Conservation (phyloP, 2,888 invertebrate genomes). For the Tholera decimalis region DNA sequence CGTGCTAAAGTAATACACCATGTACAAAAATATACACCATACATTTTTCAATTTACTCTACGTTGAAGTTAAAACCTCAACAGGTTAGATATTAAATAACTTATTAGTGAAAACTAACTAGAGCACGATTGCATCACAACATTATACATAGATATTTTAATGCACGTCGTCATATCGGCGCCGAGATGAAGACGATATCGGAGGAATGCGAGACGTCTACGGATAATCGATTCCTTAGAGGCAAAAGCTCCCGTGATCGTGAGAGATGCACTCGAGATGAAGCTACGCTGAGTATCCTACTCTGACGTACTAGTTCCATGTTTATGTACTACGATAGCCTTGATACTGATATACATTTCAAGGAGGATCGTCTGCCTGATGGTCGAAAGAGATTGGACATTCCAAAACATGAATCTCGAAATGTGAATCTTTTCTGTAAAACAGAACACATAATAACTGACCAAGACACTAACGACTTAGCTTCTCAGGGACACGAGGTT, state of each 20-base stretch:
- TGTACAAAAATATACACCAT: no score
- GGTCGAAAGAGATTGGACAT: slow-evolving; percentile 45
- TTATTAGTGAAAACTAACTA: slow-evolving; percentile 23
- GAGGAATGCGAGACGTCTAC: slow-evolving; percentile 79
- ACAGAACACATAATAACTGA: slow-evolving; percentile 8
- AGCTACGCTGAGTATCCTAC: slow-evolving; percentile 69
- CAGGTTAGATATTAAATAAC: slow-evolving; percentile 7
- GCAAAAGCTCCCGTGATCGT: slow-evolving; percentile 75
- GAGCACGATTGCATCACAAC: slow-evolving; percentile 51
- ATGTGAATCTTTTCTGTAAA: slow-evolving; percentile 27
- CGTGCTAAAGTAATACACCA: no score
- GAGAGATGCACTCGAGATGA: slow-evolving; percentile 77
- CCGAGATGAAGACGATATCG: slow-evolving; percentile 77
- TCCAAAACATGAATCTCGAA: slow-evolving; percentile 15
- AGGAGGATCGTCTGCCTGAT: slow-evolving; percentile 30
- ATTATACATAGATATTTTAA: slow-evolving; percentile 70
- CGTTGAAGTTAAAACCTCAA: not conserved
- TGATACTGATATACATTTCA: slow-evolving; percentile 55
- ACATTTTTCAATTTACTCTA: no score
- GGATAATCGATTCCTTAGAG: slow-evolving; percentile 81
- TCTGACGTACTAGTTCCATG: slow-evolving; percentile 50
- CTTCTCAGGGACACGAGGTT: slow-evolving; percentile 24
- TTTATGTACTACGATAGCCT: slow-evolving; percentile 52
- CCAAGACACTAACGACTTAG: slow-evolving; percentile 9
- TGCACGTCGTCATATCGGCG: slow-evolving; percentile 70